phyloP scores from a whole-genome alignment of 2,113 vertebrate genomes.

The Nothoprocta pentlandii region DNA sequence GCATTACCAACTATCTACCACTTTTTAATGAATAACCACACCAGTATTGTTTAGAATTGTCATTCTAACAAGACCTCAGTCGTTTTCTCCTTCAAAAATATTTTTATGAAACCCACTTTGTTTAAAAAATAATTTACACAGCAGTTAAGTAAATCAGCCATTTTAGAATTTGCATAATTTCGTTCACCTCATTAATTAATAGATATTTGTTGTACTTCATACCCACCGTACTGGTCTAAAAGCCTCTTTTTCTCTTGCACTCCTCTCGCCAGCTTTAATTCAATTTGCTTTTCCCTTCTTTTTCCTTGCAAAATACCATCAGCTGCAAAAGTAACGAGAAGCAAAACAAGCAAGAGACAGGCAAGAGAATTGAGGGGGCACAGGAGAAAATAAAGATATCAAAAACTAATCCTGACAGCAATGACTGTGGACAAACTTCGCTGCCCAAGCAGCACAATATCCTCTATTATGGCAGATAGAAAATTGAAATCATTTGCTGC shows the following conservation, averaged over 20 bases:
- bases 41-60: not conserved
- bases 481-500: not conserved
- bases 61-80: not conserved
- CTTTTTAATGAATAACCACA: conserved; percentile 62
- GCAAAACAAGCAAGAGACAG: not conserved
- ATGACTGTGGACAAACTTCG: not conserved
- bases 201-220: conserved; percentile 21
- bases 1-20: not conserved
- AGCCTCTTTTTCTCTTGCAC: conserved; percentile 46
- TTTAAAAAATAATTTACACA: conserved; percentile 30
- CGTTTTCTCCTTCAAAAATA: not conserved
- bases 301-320: conserved; percentile 21
- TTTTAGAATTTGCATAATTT: conserved; percentile 42
- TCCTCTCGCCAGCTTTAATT: not conserved
- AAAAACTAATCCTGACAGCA: not conserved
- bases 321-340: not conserved
- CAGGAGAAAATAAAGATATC: not conserved
- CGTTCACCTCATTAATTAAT: conserved; percentile 53
- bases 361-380: not conserved
- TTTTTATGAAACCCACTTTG: conserved; percentile 3
- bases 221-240: not conserved
- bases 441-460: not conserved
- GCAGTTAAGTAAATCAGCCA: conserved; percentile 23
- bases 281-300: not conserved
- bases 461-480: not conserved